These are phyloP conservation scores for Isaurus tuberculatus DNA, from an alignment of 92 coral and sea anemone species.

Conservation along the genomic window DNA sequence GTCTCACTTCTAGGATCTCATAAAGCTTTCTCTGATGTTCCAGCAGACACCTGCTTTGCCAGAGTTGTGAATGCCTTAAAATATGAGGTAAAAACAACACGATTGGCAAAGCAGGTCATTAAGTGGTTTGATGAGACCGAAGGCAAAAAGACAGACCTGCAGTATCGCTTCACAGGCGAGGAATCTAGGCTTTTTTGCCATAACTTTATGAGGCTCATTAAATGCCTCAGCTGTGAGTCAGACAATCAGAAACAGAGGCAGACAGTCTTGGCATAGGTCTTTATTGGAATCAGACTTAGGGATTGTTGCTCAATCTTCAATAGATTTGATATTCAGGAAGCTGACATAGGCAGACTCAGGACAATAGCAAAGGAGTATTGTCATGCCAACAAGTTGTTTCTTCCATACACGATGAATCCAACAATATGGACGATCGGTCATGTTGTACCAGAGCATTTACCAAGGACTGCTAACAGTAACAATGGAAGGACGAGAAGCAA, in stretches of 20 bases:
- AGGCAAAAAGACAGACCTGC: conserved; percentile 2
- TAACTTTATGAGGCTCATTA: conserved; percentile 1
- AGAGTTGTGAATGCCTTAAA: neutral
- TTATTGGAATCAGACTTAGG: conserved; percentile 1
- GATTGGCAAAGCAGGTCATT: neutral
- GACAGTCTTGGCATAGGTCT: conserved; percentile 7
- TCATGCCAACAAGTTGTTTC: neutral
- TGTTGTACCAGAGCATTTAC: neutral
- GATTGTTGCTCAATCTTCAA: conserved; percentile 13
- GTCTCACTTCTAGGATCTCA: neutral
- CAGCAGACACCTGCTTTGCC: neutral
- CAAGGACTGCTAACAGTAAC: conserved; percentile 5
- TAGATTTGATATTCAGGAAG: neutral
- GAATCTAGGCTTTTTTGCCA: neutral
- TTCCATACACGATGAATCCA: conserved; percentile 1
- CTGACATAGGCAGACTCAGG: neutral
- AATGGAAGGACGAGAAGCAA: neutral
- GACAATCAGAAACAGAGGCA: neutral
- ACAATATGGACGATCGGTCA: neutral
- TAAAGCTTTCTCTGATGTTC: neutral
- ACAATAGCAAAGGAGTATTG: neutral
- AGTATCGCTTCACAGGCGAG: conserved; percentile 7
- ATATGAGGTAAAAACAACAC: neutral
- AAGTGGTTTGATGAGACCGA: conserved; percentile 10
- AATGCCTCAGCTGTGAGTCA: neutral